Base-by-base conservation (phyloP, 2,888 invertebrate species). In the Sipha maydis region DNA sequence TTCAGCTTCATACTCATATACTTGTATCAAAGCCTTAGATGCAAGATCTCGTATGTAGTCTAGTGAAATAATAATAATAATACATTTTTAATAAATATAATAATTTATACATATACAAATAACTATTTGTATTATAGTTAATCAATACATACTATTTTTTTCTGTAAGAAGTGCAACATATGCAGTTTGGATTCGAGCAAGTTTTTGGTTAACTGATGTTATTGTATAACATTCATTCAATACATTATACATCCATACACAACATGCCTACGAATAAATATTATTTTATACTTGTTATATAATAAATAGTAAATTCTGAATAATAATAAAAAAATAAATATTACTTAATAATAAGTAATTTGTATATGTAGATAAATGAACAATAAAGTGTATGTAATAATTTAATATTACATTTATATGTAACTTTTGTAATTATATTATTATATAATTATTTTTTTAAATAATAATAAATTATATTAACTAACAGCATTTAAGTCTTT, bases 141-240 rank as follows among this genome's bases (percentile, higher is more conserved):
- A 76, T 41, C 41, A 17, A 82, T 85, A 91, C 93, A 92, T 92
- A 97, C 97, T 97, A 92, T 96, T 98, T 91, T 95, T 97, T 91
- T 98, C 98, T 0, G 96, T 96, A 7, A 98, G 93, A 89, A 97
- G 94, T 91, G 96, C 95, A 93, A 98, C 96, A 91, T 98, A 98
- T 8, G 95, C 95, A 90, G 94, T 94, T 92, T 98, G 98, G 75
- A 98, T 93, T 31, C 93, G 92, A 90, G 94, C 93, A 89, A 97
- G 93, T 90, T 94, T 94, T 82, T 93, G 93, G 90, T 95, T 94
- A 61, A 98, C 93, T 0, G 95, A 94, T 56, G 93, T 93, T 9
- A 96, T 93, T 89, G 94, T 94, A 0, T 95, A 94, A 91, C 97
- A 97, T 91, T 95, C 95, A 92, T 97, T 97, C 67, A 97, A 92